phyloP scores from a whole-genome alignment of 2,888 invertebrate species.

The Teinopalpus imperialis region DNA sequence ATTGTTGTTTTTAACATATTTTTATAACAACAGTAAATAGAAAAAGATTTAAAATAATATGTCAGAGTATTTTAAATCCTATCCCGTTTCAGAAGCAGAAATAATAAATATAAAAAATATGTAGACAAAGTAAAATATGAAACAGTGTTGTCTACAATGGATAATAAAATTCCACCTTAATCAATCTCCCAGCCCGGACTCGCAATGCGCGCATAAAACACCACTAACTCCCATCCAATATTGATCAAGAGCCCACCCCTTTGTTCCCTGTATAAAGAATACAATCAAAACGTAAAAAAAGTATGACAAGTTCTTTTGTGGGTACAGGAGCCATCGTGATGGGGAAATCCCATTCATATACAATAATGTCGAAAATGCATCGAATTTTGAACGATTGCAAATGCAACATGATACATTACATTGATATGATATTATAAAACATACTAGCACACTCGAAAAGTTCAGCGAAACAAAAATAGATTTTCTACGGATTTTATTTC shows the following conservation, averaged over 20 bases:
- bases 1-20: too few species aligned
- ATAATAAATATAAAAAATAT: background rate
- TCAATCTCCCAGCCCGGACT: slow-evolving; percentile 6
- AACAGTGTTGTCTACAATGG: slow-evolving; percentile 1
- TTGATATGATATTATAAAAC: slow-evolving; percentile 3
- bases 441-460: too few species aligned
- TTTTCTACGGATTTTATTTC: too few species aligned
- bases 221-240: slow-evolving; percentile 16
- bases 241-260: slow-evolving; percentile 19
- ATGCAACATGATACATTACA: slow-evolving; percentile 2
- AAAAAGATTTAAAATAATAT: too few species aligned
- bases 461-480: too few species aligned
- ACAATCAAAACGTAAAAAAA: slow-evolving; percentile 21
- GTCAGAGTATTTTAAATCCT: too few species aligned
- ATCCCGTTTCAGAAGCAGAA: too few species aligned
- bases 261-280: slow-evolving; percentile 23
- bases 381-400: background rate
- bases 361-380: slow-evolving; percentile 7
- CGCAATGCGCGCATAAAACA: slow-evolving; percentile 12
- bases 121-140: slow-evolving; percentile 1
- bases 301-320: slow-evolving; percentile 23
- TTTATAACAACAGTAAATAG: too few species aligned
- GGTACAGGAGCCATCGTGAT: slow-evolving; percentile 6
- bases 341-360: slow-evolving; percentile 8
- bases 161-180: slow-evolving; percentile 18